Base-by-base conservation (phyloP, 2,113 vertebrate genomes). In the Mormyrus iriodes region DNA sequence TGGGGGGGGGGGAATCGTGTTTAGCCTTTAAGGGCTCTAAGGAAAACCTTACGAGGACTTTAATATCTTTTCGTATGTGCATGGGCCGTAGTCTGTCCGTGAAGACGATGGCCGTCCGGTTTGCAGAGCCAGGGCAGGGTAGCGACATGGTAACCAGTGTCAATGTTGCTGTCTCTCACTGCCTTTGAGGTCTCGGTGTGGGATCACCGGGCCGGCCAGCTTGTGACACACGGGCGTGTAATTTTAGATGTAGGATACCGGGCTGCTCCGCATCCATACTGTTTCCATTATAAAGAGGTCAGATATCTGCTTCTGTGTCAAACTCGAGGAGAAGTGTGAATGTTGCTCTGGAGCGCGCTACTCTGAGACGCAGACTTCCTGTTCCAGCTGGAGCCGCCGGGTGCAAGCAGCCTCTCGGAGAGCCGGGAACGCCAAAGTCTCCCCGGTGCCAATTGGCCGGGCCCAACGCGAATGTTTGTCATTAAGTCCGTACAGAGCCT, bases 401-500 rank as follows among this genome's bases (percentile, higher is more conserved):
- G 49, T 86, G 15, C 85, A 31, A 53, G 85, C 31, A 21, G 48
- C 4, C 31, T 86, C 51, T 53, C 51, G 51, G 48, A 53, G 85
- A 39, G 27, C 85, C 19, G 7, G 89, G 91, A 93, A 92, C 90
- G 93, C 93, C 93, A 93, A 92, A 90, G 53, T 52, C 27, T 31
- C 88, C 5, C 58, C 35, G 2, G 48, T 93, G 94, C 95, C 95
- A 95, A 93, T 93, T 95, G 93, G 93, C 94, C 51, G 85, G 9
- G 86, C 90, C 88, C 89, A 88, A 92, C 91, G 90, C 93, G 91
- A 90, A 93, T 95, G 92, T 95, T 94, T 94, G 94, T 94, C 94
- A 94, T 95, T 95, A 95, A 95, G 95, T 92, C 93, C 95, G 94
- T 93, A 93, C 93, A 90, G 92, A 93, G 93, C 95, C 94, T 94